These are phyloP conservation scores for Recurvirostra avosetta DNA, from an alignment of 2,113 vertebrate genomes.

Conservation along the genomic window DNA sequence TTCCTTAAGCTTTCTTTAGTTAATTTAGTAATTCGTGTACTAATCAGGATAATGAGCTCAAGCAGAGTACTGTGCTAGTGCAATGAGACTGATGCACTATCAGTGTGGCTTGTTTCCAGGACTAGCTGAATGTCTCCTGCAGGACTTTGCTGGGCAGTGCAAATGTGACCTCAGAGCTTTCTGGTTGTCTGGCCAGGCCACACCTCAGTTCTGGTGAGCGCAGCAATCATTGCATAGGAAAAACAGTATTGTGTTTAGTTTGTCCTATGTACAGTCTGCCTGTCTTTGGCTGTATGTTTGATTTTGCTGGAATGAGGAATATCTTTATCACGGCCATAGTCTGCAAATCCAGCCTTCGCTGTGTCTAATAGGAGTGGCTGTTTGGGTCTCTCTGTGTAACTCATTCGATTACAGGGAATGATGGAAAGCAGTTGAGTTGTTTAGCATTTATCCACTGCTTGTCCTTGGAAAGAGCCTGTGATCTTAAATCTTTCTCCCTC, in stretches of 20 bases:
- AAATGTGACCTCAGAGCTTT: neutral
- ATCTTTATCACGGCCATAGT: neutral
- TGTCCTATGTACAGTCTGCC: neutral
- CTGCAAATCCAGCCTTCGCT: neutral
- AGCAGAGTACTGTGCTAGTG: neutral
- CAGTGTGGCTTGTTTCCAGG: neutral
- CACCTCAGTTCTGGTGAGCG: neutral
- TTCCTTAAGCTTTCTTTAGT: neutral
- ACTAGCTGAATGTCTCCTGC: neutral
- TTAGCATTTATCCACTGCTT: neutral
- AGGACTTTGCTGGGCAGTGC: neutral
- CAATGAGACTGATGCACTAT: neutral
- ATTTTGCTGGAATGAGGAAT: neutral
- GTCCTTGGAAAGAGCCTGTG: neutral
- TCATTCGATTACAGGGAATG: neutral
- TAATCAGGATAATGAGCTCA: neutral
- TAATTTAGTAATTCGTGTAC: neutral
- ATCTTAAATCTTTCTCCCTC: neutral
- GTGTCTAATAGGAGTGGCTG: neutral
- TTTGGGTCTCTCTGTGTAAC: neutral
- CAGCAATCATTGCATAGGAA: neutral
- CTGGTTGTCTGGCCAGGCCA: neutral
- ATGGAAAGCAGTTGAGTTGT: neutral
- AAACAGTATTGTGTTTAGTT: neutral
- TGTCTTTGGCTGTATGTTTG: neutral